A percentile compares a stretch with the other conserved stretches of the same genome.
Conservation (phyloP, 2,113 vertebrate genomes). For the Rhagologus leucostigma region DNA sequence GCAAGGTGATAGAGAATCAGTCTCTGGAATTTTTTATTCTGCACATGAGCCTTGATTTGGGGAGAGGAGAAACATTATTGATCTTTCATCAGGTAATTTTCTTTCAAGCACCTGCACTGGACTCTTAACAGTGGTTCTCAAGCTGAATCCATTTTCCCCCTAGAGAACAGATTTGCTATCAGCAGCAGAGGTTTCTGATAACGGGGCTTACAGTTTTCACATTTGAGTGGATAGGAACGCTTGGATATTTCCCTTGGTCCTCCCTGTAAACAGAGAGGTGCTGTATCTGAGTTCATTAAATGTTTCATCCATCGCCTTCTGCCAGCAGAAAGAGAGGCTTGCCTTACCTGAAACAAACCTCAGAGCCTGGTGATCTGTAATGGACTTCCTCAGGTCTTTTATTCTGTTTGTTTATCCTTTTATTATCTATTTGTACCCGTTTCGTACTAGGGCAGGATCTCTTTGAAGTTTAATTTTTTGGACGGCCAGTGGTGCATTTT, state of each 20-base stretch:
- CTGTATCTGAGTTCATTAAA: neutral
- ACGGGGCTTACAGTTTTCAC: neutral
- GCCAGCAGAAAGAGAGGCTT: neutral
- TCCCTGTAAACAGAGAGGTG: neutral
- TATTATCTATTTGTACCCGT: neutral
- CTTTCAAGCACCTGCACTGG: neutral
- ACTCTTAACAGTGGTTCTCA: neutral
- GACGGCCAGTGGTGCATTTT: neutral
- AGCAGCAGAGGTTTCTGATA: conserved; percentile 25
- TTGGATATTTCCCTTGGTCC: neutral
- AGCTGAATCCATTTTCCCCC: conserved; percentile 2
- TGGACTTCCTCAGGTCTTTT: neutral
- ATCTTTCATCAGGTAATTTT: conserved; percentile 54
- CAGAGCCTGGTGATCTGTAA: neutral
- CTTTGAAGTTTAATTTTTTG: neutral
- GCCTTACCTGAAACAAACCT: neutral
- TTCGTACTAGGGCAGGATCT: neutral
- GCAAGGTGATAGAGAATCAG: neutral
- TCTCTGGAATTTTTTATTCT: neutral
- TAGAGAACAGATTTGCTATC: neutral
- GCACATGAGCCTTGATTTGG: neutral
- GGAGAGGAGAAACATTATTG: conserved; percentile 37
- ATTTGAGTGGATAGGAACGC: neutral
- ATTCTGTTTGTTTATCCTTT: neutral
- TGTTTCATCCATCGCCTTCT: neutral